Percentiles rank a stretch among this genome's conserved stretches.
Conservation (phyloP, 2,888 invertebrate species). For the Ornithoptera alexandrae region DNA sequence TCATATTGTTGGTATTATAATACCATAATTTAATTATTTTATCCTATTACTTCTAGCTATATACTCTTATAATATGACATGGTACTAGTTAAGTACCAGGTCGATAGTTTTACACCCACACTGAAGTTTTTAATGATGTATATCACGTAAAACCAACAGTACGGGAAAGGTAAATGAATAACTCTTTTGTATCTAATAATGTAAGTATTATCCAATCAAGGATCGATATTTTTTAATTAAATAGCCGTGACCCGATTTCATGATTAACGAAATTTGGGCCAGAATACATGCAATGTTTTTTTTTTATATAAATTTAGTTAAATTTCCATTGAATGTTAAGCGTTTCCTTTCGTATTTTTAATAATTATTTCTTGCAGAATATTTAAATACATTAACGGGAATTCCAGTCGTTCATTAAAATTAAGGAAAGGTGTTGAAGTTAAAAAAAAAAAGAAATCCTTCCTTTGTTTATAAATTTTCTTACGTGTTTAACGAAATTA, state of each 20-base stretch:
- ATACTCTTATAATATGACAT: too few relatives aligned
- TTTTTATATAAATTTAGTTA: neutral
- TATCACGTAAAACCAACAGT: too few relatives aligned
- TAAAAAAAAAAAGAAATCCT: neutral
- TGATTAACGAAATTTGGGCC: neutral
- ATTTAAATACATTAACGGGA: neutral
- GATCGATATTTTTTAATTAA: conserved; percentile 17
- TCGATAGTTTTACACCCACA: too few relatives aligned
- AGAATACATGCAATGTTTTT: neutral
- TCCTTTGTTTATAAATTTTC: conserved; percentile 7
- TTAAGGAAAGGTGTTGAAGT: conserved; percentile 9
- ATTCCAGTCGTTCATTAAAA: neutral
- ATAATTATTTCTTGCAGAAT: neutral
- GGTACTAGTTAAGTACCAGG: too few relatives aligned
- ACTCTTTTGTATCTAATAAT: conserved; percentile 2
- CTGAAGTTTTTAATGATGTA: too few relatives aligned
- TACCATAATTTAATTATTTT: too few relatives aligned
- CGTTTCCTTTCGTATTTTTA: neutral
- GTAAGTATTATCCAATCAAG: conserved; percentile 5
- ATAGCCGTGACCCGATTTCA: neutral
- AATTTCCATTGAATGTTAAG: too few relatives aligned
- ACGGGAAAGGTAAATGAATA: too few relatives aligned
- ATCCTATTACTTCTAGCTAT: too few relatives aligned
- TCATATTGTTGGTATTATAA: too few relatives aligned
- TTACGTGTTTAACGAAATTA: conserved; percentile 23